phyloP scores from a whole-genome alignment of 2,888 invertebrate species.

The Agrotis segetum region DNA sequence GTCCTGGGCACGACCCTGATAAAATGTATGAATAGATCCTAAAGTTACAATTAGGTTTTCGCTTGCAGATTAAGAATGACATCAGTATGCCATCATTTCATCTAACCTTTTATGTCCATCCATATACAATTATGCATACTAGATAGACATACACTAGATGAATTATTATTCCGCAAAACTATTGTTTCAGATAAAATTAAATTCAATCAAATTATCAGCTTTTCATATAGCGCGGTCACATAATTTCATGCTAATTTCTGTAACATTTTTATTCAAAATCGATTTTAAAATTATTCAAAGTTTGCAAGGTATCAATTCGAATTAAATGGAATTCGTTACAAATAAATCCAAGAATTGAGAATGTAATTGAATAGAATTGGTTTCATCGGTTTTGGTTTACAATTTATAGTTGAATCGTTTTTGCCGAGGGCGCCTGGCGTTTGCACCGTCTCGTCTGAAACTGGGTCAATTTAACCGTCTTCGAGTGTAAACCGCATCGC shows the following conservation, averaged over 20 bases:
- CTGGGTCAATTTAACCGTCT: slow-evolving; percentile 47
- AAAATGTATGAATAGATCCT: too few species aligned
- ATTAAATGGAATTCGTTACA: slow-evolving; percentile 12
- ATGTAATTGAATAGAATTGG: slow-evolving; percentile 27
- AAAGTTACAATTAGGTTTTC: too few species aligned
- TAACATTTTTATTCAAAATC: background rate
- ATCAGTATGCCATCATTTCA: too few species aligned
- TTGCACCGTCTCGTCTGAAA: slow-evolving; percentile 27
- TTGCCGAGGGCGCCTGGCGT: slow-evolving; percentile 23
- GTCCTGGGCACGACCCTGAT: too few species aligned
- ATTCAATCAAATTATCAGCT: background rate
- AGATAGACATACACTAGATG: too few species aligned
- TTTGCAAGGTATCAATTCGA: background rate
- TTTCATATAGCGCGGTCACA: background rate
- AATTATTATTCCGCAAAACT: too few species aligned
- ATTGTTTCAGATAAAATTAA: background rate
- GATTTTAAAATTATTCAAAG: slow-evolving; percentile 3
- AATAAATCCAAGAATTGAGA: slow-evolving; percentile 1
- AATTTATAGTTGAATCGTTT: slow-evolving; percentile 35
- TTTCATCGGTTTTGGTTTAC: slow-evolving; percentile 20
- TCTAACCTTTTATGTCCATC: background rate
- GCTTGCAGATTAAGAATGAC: too few species aligned
- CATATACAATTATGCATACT: too few species aligned
- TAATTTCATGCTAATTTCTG: slow-evolving; percentile 7
- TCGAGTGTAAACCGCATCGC: slow-evolving; percentile 36